Conservation (phyloP, 2,888 invertebrate genomes). For the Yponomeuta evonymella region DNA sequence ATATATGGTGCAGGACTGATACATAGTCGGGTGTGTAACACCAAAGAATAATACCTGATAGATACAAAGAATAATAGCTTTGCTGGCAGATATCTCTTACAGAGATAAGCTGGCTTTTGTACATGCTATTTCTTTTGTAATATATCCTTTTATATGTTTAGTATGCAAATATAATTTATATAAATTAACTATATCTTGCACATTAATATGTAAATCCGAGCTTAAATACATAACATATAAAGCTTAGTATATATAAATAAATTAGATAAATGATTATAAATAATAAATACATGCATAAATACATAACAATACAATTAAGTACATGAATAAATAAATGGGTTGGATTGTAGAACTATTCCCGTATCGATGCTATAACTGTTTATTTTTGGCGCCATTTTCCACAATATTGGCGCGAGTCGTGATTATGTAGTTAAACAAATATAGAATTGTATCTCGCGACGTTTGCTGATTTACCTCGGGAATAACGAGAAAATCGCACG, state of each 20-base stretch:
- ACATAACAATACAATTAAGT: constrained; percentile 19
- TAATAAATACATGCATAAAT: not conserved
- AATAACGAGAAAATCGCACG: not conserved
- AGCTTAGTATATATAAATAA: not conserved
- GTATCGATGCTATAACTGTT: constrained; percentile 37
- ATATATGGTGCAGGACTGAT: not conserved
- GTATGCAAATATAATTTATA: not conserved
- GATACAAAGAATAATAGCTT: too few species aligned
- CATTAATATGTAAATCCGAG: constrained; percentile 5
- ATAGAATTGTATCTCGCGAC: constrained; percentile 5
- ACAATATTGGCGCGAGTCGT: constrained; percentile 28
- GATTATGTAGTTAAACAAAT: constrained; percentile 16
- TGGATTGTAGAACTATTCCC: constrained; percentile 19
- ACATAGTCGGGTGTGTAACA: too few species aligned
- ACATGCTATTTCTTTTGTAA: too few species aligned
- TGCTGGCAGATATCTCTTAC: too few species aligned
- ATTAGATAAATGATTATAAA: constrained; percentile 1
- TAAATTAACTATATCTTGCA: not conserved
- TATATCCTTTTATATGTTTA: too few species aligned
- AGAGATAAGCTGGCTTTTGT: too few species aligned
- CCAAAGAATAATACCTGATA: too few species aligned
- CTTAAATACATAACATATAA: constrained; percentile 18
- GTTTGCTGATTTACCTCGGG: constrained; percentile 12
- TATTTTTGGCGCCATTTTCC: constrained; percentile 40
- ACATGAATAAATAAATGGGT: constrained; percentile 17